phyloP scores from a whole-genome alignment of 2,113 vertebrate genomes.

The Pomatorhinus ruficollis region DNA sequence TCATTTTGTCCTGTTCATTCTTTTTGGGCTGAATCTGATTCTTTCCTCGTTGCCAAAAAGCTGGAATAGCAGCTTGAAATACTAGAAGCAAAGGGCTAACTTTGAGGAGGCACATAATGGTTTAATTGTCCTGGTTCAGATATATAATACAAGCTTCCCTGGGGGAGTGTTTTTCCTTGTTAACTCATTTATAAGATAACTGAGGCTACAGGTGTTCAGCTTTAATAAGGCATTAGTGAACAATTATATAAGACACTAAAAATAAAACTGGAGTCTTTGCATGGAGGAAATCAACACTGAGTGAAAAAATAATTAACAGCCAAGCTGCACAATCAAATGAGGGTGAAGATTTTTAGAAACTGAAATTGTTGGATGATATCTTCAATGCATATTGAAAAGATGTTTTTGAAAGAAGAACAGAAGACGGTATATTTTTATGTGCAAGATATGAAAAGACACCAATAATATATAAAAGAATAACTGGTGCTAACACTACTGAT shows the following conservation, averaged over 20 bases:
- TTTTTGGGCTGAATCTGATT: neutral
- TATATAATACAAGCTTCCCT: neutral
- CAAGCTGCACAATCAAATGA: neutral
- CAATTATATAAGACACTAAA: constrained; percentile 41
- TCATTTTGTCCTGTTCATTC: neutral
- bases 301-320: neutral
- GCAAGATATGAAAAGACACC: neutral
- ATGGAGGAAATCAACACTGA: neutral
- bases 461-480: neutral
- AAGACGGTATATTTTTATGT: neutral
- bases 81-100: neutral
- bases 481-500: neutral
- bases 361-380: neutral
- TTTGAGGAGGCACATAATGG: neutral
- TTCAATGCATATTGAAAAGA: neutral
- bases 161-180: neutral
- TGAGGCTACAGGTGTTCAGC: constrained; percentile 52
- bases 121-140: constrained; percentile 21
- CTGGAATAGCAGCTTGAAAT: neutral
- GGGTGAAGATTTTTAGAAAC: neutral
- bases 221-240: constrained; percentile 53
- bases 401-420: neutral
- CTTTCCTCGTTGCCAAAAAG: neutral
- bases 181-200: constrained; percentile 41
- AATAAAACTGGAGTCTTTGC: neutral